phyloP scores from a whole-genome alignment of 2,797 vertebrate species.

The Peromyscus eremicus region DNA sequence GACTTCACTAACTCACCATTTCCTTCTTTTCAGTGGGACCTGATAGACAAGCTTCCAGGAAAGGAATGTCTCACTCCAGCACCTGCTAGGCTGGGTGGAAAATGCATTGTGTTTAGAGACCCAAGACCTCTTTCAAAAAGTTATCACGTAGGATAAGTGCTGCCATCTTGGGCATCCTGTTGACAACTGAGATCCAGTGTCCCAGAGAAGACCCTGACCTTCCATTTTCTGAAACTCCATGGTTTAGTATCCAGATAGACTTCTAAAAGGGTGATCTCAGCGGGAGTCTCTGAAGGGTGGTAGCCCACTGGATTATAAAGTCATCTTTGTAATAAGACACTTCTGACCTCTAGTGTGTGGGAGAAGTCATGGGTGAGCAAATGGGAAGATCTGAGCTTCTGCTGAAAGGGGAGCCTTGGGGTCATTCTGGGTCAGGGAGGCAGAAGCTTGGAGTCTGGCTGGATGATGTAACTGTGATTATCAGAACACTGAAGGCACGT shows the following conservation, averaged over 20 bases:
- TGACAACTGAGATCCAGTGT: slow-evolving; percentile 40
- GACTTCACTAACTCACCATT: slow-evolving; percentile 81
- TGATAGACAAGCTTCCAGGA: slow-evolving; percentile 82
- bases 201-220: slow-evolving; percentile 79
- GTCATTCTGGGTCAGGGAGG: slow-evolving; percentile 81
- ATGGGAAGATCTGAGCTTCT: slow-evolving; percentile 78
- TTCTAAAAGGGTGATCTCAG: slow-evolving; percentile 86
- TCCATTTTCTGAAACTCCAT: slow-evolving; percentile 75
- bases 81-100: not conserved
- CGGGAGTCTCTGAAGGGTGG: slow-evolving; percentile 84
- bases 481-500: slow-evolving; percentile 81
- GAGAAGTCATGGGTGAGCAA: slow-evolving; percentile 83
- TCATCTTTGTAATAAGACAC: slow-evolving; percentile 81
- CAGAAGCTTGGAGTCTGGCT: slow-evolving; percentile 78
- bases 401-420: slow-evolving; percentile 85
- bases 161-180: slow-evolving; percentile 79
- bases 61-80: slow-evolving; percentile 66
- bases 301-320: slow-evolving; percentile 84
- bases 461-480: slow-evolving; percentile 82
- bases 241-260: slow-evolving; percentile 67
- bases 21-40: slow-evolving; percentile 78
- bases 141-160: slow-evolving; percentile 15
- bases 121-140: slow-evolving; percentile 27
- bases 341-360: slow-evolving; percentile 83
- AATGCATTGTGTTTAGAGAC: slow-evolving; percentile 9